A percentile compares a stretch with the other conserved stretches of the same genome.
These are phyloP conservation scores for Leptocoma aspasia DNA, from an alignment of 2,113 vertebrate species.

Conservation along the genomic window DNA sequence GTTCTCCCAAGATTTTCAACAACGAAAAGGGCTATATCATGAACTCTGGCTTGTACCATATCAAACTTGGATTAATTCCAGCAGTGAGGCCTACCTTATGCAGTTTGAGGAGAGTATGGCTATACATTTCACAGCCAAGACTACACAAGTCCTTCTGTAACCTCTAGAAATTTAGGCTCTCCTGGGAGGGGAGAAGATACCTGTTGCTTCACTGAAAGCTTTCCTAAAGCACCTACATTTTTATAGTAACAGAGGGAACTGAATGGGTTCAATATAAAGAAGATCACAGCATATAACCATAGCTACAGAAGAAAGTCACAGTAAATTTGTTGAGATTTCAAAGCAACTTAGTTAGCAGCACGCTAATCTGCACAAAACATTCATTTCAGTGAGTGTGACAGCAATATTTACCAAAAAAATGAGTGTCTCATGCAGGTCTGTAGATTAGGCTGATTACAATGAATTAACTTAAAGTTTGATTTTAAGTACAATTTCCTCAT, in stretches of 20 bases:
- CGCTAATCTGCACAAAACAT: neutral
- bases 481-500: neutral
- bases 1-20: neutral
- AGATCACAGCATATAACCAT: neutral
- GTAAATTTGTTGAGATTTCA: neutral
- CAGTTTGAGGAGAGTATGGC: neutral
- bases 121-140: neutral
- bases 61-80: neutral
- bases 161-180: neutral
- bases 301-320: neutral
- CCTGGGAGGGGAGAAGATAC: neutral
- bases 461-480: neutral
- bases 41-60: neutral
- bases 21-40: neutral
- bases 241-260: neutral
- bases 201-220: neutral
- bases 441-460: conserved; percentile 5
- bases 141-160: neutral
- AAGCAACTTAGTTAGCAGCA: neutral
- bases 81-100: neutral
- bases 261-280: neutral
- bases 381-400: neutral
- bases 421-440: neutral
- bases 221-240: neutral
- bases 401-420: neutral